A percentile compares a stretch with the other conserved stretches of the same genome.
Evolutionary conservation across 2,888 invertebrate genomes (phyloP).

Genomic region (Dorcus hopei): DNA sequence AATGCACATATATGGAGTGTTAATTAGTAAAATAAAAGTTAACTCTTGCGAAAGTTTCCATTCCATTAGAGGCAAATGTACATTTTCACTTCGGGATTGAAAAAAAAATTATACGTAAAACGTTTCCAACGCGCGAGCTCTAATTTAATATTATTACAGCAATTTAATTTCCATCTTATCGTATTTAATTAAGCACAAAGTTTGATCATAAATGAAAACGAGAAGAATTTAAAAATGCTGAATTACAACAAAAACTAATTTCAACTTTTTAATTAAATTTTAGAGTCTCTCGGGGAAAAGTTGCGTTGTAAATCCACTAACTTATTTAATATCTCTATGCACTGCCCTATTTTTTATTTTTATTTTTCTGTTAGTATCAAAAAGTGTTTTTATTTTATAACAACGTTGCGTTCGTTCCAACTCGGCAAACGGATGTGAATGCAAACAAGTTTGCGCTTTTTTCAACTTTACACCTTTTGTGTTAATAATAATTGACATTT

Average conservation of each 20-base stretch:
- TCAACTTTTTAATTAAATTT: constrained; percentile 52
- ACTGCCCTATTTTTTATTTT: not conserved
- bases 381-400: not conserved
- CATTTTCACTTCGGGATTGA: too few relatives aligned
- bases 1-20: too few relatives aligned
- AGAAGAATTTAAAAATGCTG: constrained; percentile 46
- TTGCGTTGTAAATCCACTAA: constrained; percentile 45
- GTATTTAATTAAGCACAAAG: constrained; percentile 27
- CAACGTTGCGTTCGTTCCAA: not conserved
- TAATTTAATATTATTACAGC: constrained; percentile 12
- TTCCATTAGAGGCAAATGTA: too few relatives aligned
- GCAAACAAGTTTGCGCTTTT: not conserved
- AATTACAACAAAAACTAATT: constrained; percentile 52
- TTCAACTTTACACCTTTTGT: not conserved
- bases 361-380: not conserved
- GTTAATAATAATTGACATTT: constrained; percentile 3
- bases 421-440: not conserved
- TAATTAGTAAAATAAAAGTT: too few relatives aligned
- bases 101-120: too few relatives aligned
- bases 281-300: constrained; percentile 37
- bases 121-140: not conserved
- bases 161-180: constrained; percentile 27
- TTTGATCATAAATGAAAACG: constrained; percentile 30
- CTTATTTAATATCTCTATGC: constrained; percentile 31
- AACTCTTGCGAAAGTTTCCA: too few relatives aligned